Percentiles rank a stretch among this genome's conserved stretches.
These are phyloP conservation scores for Seriola rivoliana DNA, from an alignment of 2,113 vertebrate species.

Conservation along the genomic window DNA sequence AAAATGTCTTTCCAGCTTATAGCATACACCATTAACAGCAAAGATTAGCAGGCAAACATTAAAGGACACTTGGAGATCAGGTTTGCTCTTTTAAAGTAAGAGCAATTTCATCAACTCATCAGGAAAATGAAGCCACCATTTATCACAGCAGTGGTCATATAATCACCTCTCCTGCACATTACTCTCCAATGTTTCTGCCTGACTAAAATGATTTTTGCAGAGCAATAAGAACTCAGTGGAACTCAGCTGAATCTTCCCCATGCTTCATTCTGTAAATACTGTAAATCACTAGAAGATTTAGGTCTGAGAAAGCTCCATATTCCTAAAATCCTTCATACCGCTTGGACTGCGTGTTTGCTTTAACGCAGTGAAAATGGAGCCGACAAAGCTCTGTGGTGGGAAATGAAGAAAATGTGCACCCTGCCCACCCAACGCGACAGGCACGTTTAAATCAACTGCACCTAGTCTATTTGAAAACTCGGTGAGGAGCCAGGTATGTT, in stretches of 20 bases:
- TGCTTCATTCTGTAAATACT: neutral
- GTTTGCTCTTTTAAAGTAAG: neutral
- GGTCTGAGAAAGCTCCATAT: neutral
- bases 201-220: neutral
- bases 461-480: conserved; percentile 55
- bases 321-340: conserved; percentile 26
- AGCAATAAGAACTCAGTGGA: conserved; percentile 12
- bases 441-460: conserved; percentile 41
- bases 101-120: neutral
- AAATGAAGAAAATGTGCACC: conserved; percentile 25
- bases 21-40: neutral
- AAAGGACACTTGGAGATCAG: neutral
- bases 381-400: conserved; percentile 12
- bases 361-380: conserved; percentile 20
- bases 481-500: conserved; percentile 62
- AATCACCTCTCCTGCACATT: neutral
- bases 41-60: neutral
- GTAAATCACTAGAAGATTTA: conserved; percentile 27
- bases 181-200: neutral
- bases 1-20: neutral
- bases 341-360: conserved; percentile 29
- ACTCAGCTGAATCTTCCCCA: conserved; percentile 1
- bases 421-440: conserved; percentile 33
- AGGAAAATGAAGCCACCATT: neutral
- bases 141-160: neutral